phyloP scores from a whole-genome alignment of 2,888 invertebrate genomes.

The Cistogaster globosa region DNA sequence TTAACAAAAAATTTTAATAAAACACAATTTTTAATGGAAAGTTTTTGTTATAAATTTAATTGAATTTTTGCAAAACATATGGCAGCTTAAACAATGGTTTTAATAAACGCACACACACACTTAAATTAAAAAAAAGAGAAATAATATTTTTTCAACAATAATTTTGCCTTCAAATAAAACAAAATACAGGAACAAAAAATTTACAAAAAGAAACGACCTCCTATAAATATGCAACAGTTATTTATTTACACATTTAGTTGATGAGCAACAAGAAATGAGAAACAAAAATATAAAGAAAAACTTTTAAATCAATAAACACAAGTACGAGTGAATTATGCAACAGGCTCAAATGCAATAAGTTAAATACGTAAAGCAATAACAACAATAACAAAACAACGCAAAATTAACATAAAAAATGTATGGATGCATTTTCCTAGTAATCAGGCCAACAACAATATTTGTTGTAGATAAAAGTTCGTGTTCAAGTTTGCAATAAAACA shows the following conservation, averaged over 20 bases:
- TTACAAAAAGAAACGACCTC: slow-evolving; percentile 7
- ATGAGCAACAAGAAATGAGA: slow-evolving; percentile 1
- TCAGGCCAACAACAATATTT: neutral
- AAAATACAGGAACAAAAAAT: neutral
- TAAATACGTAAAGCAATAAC: slow-evolving; percentile 4
- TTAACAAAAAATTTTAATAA: too few species aligned
- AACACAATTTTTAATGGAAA: neutral
- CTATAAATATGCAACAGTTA: slow-evolving; percentile 67
- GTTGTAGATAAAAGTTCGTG: too few species aligned
- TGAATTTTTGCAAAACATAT: slow-evolving; percentile 44
- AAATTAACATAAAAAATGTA: neutral
- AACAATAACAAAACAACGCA: neutral
- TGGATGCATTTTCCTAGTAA: neutral
- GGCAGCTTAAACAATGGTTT: slow-evolving; percentile 14
- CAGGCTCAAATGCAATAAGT: slow-evolving; percentile 48
- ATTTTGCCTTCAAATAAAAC: neutral
- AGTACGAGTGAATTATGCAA: slow-evolving; percentile 56
- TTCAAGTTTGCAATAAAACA: too few species aligned
- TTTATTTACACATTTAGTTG: slow-evolving; percentile 22
- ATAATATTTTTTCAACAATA: neutral
- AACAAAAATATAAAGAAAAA: slow-evolving; percentile 1
- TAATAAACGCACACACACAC: neutral
- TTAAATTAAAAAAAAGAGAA: neutral
- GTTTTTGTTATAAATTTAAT: slow-evolving; percentile 2
- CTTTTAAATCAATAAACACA: slow-evolving; percentile 2